Base-by-base conservation (phyloP, 1,140 invertebrate genomes). In the Lutraria rhynchaena region DNA sequence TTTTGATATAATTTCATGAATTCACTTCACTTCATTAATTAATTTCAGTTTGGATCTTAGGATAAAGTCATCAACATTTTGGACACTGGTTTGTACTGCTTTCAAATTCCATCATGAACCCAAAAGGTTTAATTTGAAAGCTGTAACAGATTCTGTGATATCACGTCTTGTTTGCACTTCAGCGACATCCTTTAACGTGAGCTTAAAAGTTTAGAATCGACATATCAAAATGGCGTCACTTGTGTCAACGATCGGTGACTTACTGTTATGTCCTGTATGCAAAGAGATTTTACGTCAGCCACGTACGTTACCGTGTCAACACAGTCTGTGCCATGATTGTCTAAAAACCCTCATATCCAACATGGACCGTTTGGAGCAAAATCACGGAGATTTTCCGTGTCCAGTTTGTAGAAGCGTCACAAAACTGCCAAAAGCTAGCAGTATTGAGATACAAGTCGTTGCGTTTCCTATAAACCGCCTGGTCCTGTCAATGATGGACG, bases 401-500 rank as follows among this genome's bases (percentile, higher is more conserved):
- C 75, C 75, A 3, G 75, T 77, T 7, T 77, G 75, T 46, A 24
- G 75, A 2, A 53, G 60, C 27, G 61, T 77, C 44, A 77, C 75
- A 1, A 77, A 77, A 55, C 75, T 77, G 19, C 75, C 75, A 13
- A 77, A 77, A 49, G 75, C 75, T 11, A 77, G 75, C 75, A 77
- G 75, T 53, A 77, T 77, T n/a, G 75, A 77, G 49, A 77, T 77
- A 3, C 75, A 77, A 37, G 75, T 77, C 9, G 60, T 77, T 3
- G 75, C 75, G 5, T 77, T 77, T 35, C 75, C 75, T 13, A 67
- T 77, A 13, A 77, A 77, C 27, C 75, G 75, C 33, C 46, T 77
- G 44, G 75, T 77, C 15, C 75, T 77, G 0, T 77, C 75, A 0
- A 77, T 77, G 75, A 77, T 77, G 75, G 75, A 77, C 24, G 75